A percentile compares a stretch with the other conserved stretches of the same genome.
Conservation (phyloP, 2,888 invertebrate species). For the Drosophila imparisetae region DNA sequence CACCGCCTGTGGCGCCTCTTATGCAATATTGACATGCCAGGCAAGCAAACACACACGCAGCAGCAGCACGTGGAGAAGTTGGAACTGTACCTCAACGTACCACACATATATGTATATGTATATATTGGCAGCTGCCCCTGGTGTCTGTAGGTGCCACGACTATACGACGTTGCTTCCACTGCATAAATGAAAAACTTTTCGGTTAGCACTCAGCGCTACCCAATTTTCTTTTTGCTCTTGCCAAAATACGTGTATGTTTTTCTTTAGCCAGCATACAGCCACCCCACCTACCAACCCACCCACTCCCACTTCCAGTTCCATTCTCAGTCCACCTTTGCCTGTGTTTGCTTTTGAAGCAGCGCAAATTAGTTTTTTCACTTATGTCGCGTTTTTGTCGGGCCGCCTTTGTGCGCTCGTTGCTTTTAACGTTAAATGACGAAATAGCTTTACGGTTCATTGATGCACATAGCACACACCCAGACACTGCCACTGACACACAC, state of each 20-base stretch:
- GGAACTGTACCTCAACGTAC: conserved; percentile 9
- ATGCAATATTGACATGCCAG: conserved; percentile 76
- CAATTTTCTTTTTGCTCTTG: conserved; percentile 75
- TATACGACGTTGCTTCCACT: conserved; percentile 27
- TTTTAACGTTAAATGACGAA: conserved; percentile 81
- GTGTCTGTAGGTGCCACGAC: conserved; percentile 50
- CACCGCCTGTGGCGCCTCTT: conserved; percentile 74
- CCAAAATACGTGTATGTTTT: conserved; percentile 78
- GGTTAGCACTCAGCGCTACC: conserved; percentile 77
- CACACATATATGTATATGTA: background rate
- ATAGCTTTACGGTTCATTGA: conserved; percentile 81
- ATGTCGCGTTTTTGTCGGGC: conserved; percentile 76
- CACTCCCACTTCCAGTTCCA: background rate
- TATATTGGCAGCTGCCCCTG: conserved; percentile 9
- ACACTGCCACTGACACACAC: conserved; percentile 13
- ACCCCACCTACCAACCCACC: background rate
- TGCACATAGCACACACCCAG: conserved; percentile 71
- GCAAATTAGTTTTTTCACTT: conserved; percentile 82
- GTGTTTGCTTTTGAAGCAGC: conserved; percentile 81
- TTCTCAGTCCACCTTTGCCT: conserved; percentile 18
- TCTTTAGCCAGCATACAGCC: conserved; percentile 67
- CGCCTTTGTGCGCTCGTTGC: conserved; percentile 76
- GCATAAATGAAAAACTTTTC: conserved; percentile 75
- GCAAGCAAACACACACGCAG: conserved; percentile 52
- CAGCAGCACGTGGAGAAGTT: conserved; percentile 3